phyloP scores from a whole-genome alignment of 1,140 invertebrate species.

The Tetragonula clypearis region DNA sequence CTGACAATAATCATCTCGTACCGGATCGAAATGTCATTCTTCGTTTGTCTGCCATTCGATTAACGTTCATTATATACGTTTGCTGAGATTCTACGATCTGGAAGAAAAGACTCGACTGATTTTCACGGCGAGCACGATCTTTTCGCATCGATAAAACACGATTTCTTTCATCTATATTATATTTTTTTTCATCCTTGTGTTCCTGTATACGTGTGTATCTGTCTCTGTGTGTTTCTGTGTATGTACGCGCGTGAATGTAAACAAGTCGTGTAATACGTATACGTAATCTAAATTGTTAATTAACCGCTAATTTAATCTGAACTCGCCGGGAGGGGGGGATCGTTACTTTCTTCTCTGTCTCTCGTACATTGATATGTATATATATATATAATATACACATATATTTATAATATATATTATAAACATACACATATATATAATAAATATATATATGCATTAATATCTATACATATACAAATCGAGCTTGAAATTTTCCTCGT shows the following conservation, averaged over 20 bases:
- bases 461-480: background rate
- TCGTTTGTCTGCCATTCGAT: no score
- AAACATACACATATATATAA: background rate
- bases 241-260: background rate
- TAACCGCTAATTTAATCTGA: conserved; percentile 47
- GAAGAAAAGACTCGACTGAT: conserved; percentile 47
- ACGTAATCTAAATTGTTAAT: conserved; percentile 47
- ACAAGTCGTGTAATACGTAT: conserved; percentile 35
- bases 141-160: conserved; percentile 12
- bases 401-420: background rate
- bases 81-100: no score
- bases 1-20: background rate
- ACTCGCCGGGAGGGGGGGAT: conserved; percentile 8
- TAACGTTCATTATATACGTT: no score
- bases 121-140: conserved; percentile 4
- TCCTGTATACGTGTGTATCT: background rate
- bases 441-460: background rate
- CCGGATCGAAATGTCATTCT: background rate
- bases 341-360: conserved; percentile 31
- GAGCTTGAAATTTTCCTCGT: background rate
- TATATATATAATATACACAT: background rate
- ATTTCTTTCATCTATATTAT: conserved; percentile 16
- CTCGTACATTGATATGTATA: background rate
- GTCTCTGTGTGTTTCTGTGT: background rate
- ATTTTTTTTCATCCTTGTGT: background rate